A percentile compares a stretch with the other conserved stretches of the same genome.
phyloP scores from a whole-genome alignment of 2,888 invertebrate genomes.

The Steinernema scapterisci region DNA sequence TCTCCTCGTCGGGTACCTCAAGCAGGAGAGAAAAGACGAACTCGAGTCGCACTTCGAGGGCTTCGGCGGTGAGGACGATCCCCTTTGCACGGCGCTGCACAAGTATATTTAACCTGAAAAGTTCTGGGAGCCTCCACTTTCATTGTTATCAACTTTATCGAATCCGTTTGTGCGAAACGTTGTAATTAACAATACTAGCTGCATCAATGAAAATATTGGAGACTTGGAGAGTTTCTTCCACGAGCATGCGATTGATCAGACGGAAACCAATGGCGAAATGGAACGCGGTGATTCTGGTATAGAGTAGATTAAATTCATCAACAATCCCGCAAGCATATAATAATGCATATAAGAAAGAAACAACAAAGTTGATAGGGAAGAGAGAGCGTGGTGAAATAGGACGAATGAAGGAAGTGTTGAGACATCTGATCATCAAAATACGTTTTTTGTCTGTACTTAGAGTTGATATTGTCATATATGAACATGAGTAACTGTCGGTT shows the following conservation, averaged over 20 bases:
- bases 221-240: conserved; percentile 7
- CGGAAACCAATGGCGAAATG: not conserved
- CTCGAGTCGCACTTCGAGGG: conserved; percentile 27
- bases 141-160: not conserved
- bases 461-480: not conserved
- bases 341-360: conserved; percentile 18
- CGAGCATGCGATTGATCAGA: conserved; percentile 26
- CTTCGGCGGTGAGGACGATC: conserved; percentile 31
- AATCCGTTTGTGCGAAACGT: not conserved
- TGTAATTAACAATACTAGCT: conserved; percentile 1
- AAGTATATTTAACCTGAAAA: not conserved
- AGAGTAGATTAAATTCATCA: conserved; percentile 19
- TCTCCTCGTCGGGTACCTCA: conserved; percentile 35
- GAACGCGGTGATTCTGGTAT: conserved; percentile 28
- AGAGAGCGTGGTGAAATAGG: not conserved
- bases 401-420: not conserved
- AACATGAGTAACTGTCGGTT: too few relatives aligned
- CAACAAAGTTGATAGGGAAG: not conserved
- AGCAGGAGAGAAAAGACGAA: conserved; percentile 31
- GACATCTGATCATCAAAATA: conserved; percentile 1
- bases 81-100: conserved; percentile 33
- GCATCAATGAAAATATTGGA: not conserved
- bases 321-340: conserved; percentile 10
- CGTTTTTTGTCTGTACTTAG: not conserved
- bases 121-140: not conserved